Evolutionary conservation across 2,888 invertebrate genomes (phyloP).

Genomic region (Pachymerium ferrugineum): DNA sequence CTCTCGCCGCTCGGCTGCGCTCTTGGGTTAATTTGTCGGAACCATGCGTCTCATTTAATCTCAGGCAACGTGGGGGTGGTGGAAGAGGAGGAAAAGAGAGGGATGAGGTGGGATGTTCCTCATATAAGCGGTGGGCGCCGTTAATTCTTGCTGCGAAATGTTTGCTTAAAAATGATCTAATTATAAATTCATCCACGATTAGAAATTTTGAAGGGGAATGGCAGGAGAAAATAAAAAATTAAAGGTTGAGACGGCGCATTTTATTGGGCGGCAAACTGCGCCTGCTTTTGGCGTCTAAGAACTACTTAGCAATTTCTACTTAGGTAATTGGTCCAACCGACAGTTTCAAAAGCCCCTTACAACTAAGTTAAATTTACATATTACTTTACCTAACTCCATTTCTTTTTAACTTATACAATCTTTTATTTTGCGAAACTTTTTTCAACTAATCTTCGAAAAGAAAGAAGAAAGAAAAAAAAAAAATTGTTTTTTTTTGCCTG

Average conservation of each 20-base stretch:
- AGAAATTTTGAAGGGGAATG: constrained; percentile 25
- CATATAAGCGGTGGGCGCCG: constrained; percentile 36
- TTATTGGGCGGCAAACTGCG: neutral
- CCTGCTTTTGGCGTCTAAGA: neutral
- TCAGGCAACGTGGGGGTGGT: constrained; percentile 24
- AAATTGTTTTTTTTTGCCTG: neutral
- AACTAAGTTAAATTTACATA: neutral
- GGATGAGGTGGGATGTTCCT: constrained; percentile 36
- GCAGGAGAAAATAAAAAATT: neutral
- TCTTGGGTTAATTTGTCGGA: constrained; percentile 2
- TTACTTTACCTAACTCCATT: neutral
- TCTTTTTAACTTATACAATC: neutral
- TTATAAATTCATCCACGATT: constrained; percentile 29
- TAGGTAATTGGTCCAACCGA: constrained; percentile 2
- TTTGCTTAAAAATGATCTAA: constrained; percentile 28
- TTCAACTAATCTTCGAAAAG: neutral
- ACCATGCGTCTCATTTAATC: constrained; percentile 2
- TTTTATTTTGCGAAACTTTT: neutral
- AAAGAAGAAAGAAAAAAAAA: neutral
- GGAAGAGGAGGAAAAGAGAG: constrained; percentile 32
- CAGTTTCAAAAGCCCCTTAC: no score
- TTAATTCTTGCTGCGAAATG: constrained; percentile 31
- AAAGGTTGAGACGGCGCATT: constrained; percentile 25
- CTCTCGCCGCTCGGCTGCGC: neutral
- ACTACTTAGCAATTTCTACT: neutral